phyloP scores from a whole-genome alignment of 2,888 invertebrate species.

The Andricus curvator region DNA sequence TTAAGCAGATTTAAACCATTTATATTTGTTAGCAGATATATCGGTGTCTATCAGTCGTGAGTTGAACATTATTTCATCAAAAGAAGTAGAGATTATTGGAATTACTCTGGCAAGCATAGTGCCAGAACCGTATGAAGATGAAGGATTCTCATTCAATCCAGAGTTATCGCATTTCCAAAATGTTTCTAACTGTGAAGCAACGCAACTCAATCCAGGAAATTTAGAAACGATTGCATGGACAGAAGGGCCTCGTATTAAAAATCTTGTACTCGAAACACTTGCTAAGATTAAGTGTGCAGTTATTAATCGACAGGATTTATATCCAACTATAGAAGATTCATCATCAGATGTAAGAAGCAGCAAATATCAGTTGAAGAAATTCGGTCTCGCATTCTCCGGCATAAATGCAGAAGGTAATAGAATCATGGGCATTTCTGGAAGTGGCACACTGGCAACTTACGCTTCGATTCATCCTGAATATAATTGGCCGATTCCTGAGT shows the following conservation, averaged over 20 bases:
- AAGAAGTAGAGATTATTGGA: not conserved
- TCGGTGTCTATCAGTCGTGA: not conserved
- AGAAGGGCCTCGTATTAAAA: not conserved
- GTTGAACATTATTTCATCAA: not conserved
- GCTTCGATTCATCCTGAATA: slow-evolving; percentile 79
- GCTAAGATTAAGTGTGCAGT: not conserved
- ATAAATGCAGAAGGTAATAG: slow-evolving; percentile 77
- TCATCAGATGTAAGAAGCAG: not conserved
- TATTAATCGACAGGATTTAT: not conserved
- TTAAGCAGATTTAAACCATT: too few species aligned
- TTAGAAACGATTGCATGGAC: not conserved
- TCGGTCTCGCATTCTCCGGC: slow-evolving; percentile 85
- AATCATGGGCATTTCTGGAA: slow-evolving; percentile 76
- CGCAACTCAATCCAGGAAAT: not conserved
- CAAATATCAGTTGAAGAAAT: not conserved
- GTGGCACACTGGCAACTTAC: slow-evolving; percentile 79
- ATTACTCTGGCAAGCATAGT: not conserved
- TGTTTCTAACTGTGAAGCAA: not conserved
- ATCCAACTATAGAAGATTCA: not conserved
- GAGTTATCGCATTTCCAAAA: not conserved
- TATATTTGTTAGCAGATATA: not conserved
- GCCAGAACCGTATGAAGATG: not conserved
- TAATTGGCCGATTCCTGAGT: slow-evolving; percentile 80
- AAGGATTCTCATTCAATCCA: not conserved
- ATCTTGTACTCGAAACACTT: not conserved